These are phyloP conservation scores for Varanus komodoensis DNA, from an alignment of 2,113 vertebrate genomes.

Conservation along the genomic window DNA sequence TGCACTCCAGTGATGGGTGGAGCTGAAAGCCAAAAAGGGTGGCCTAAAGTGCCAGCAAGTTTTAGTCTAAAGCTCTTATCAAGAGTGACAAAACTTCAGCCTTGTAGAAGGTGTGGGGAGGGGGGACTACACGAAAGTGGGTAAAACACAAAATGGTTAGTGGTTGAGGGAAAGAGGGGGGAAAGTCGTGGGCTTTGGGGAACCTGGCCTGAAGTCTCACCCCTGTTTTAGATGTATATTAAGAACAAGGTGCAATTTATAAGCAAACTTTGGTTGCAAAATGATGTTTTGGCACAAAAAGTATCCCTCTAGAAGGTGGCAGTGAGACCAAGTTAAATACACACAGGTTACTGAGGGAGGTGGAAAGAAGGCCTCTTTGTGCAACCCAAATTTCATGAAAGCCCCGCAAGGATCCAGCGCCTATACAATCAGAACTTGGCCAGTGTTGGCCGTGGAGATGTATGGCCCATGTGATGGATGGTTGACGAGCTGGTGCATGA, in stretches of 20 bases:
- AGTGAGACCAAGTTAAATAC: not conserved
- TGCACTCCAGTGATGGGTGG: no score
- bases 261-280: conserved; percentile 15
- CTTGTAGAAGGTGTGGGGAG: no score
- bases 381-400: not conserved
- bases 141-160: no score
- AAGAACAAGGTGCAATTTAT: not conserved
- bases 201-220: no score
- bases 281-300: not conserved
- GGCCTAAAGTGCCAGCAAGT: no score
- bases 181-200: no score
- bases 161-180: no score
- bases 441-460: conserved; percentile 40
- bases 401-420: conserved; percentile 38
- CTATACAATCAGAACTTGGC: not conserved
- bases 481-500: conserved; percentile 63
- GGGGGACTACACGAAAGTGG: no score
- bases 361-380: not conserved
- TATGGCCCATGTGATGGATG: conserved; percentile 68
- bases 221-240: not conserved
- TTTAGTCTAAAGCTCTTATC: no score
- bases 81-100: no score
- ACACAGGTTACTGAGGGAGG: accelerated
- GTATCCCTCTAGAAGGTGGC: conserved; percentile 20
- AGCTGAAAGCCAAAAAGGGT: no score